phyloP scores from a whole-genome alignment of 2,797 vertebrate genomes.

The Danio kyathit region DNA sequence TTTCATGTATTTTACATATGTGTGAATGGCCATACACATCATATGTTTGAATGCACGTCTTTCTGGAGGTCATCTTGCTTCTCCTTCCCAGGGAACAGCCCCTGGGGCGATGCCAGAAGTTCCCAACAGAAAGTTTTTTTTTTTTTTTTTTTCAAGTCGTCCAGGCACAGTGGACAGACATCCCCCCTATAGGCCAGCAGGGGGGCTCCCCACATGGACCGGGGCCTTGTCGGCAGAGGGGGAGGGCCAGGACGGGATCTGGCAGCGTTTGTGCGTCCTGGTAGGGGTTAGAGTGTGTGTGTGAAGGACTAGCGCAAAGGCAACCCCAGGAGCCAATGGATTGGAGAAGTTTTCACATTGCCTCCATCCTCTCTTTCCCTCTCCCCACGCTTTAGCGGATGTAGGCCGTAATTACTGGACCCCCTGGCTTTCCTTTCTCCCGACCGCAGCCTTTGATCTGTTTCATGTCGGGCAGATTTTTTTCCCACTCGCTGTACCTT shows the following conservation, averaged over 20 bases:
- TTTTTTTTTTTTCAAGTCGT: conserved; percentile 58
- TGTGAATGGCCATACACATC: conserved; percentile 49
- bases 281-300: conserved; percentile 68
- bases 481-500: conserved; percentile 74
- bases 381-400: conserved; percentile 85
- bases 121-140: conserved; percentile 66
- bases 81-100: conserved; percentile 76
- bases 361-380: conserved; percentile 56
- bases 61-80: conserved; percentile 71
- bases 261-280: conserved; percentile 75
- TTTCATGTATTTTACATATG: conserved; percentile 63
- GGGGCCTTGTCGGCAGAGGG: conserved; percentile 79
- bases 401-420: conserved; percentile 95
- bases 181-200: conserved; percentile 68
- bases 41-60: conserved; percentile 76
- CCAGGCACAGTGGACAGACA: conserved; percentile 68
- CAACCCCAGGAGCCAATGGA: conserved; percentile 83
- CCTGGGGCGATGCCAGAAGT: conserved; percentile 78
- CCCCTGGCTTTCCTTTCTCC: conserved; percentile 90
- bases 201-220: conserved; percentile 74
- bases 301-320: conserved; percentile 75
- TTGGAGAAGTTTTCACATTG: conserved; percentile 84
- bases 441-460: conserved; percentile 90
- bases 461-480: conserved; percentile 87
- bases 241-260: conserved; percentile 81